Evolutionary conservation across 2,797 vertebrate species (phyloP), one percentile per base, ranked within the genome.

Genomic region (Trachurus trachurus): DNA sequence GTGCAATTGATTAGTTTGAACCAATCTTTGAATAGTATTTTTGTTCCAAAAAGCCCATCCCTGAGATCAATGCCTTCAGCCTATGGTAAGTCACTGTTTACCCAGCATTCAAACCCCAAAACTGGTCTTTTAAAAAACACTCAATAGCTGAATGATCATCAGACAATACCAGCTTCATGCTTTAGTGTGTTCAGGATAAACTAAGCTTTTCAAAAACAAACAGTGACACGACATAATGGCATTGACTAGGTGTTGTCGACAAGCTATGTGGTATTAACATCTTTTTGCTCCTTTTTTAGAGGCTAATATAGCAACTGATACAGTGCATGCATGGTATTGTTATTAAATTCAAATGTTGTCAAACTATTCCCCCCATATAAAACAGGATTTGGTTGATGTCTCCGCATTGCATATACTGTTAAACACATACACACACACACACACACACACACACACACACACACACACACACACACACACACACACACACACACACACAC

Each of bases 141-240:
- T 82, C 66, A 72, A 81, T 44, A 50, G 62, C 58, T 79, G 52
- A 26, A 72, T 26, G 47, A 81, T 26, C 26, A 62, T 15, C 37
- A 53, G 66, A 88, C 89, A 87, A 88, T 73, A 62, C 47, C 37
- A 37, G 77, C 72, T 60, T 42, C 7, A 12, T 71, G 77, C 66
- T 88, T 85, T 66, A 64, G 31, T 60, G 71, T 42, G 10, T 61
- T 66, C 61, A 68, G 64, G 40, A 39, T 59, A 64, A 75, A 68
- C 65, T 17, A 44, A 61, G 66, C 82, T 74, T 81, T 84, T 62
- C 53, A 82, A 76, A 82, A 78, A 80, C 80, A 86, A 80, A 26
- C 26, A 26, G 26, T 22, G 39, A 75, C 5, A 26, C n/a, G n/a
- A 3, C 29, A 45, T 15, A 50, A 37, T 22, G 57, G 71, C 45